Evolutionary conservation across 2,797 vertebrate species (phyloP).

Genomic region (Hypotaenidia okinawae): DNA sequence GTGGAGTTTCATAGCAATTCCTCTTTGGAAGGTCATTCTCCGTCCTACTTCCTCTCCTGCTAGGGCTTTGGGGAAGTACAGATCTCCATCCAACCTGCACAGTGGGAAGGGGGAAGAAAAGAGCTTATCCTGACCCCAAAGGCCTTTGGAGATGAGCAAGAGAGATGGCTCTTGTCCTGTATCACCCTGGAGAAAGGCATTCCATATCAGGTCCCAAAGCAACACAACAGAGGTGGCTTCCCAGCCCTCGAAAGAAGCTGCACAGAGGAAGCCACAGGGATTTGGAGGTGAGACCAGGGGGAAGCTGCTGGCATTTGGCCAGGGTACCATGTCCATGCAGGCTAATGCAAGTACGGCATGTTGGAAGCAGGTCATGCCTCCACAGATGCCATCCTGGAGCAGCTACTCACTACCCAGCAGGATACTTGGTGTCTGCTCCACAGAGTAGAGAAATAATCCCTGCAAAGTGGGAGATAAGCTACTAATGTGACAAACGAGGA

Average conservation of each 20-base stretch:
- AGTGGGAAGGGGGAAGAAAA: not conserved
- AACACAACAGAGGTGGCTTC: not conserved
- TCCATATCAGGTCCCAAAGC: not conserved
- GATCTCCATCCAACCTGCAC: not conserved
- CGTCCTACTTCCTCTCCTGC: not conserved
- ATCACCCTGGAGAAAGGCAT: not conserved
- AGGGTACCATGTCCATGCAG: fast-evolving
- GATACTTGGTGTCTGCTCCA: not conserved
- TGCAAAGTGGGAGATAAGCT: not conserved
- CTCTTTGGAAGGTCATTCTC: not conserved
- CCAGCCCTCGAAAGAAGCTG: not conserved
- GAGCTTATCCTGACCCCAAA: not conserved
- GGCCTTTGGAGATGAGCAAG: not conserved
- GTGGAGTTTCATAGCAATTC: not conserved
- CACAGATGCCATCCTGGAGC: not conserved
- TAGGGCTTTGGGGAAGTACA: not conserved
- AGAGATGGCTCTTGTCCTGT: not conserved
- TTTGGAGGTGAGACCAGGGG: not conserved
- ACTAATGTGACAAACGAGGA: not conserved
- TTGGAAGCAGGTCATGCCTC: fast-evolving
- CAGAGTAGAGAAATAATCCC: not conserved
- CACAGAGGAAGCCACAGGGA: not conserved
- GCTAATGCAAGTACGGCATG: not conserved
- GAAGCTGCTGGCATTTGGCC: not conserved
- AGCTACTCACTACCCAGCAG: not conserved